Evolutionary conservation across 30 jellyfish, hydroid and myxozoan genomes (phyloP), one percentile per base, ranked within the genome.

Genomic region (Hydra vulgaris): DNA sequence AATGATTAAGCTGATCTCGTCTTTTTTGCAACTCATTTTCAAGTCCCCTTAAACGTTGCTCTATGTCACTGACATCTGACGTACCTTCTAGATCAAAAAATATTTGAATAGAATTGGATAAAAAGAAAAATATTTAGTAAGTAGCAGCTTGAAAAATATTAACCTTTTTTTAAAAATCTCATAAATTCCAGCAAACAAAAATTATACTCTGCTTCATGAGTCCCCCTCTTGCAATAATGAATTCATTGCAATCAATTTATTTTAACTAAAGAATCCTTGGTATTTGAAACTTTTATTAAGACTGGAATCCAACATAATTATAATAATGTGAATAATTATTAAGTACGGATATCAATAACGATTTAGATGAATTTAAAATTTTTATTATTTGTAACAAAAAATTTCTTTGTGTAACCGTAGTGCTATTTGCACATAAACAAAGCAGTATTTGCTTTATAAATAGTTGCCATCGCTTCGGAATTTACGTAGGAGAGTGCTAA

Each of bases 1-100:
- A 66, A 18, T 88, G 87, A 25, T 94, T 92, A 74, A 94, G 77
- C 26, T 94, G 96, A 53, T 75, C 78, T 22, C 89, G 77, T 52
- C 95, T 74, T 66, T 68, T 73, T 70, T 66, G 26, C 23, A 94
- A 79, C 73, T 94, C 94, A n/a, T 88, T 89, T 82, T 94, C 96
- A 74, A 94, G 84, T 56, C 95, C 94, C 17, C 86, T 77, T 54
- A 94, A 88, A 54, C 99, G 90, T 77, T 85, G 91, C 74, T 94
- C 99, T 23, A 88, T 76, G 79, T 94, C 99, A 74, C 99, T 94
- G 23, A 89, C 95, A 71, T 94, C 99, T 23, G 98, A 92, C 8
- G 96, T 81, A 23, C 94, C 95, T 83, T 94, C 99, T 94, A 24
- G 16, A 70, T 66, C 0, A 68, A 80, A 18, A 8, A n/a, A 80